Evolutionary conservation across 2,888 invertebrate species (phyloP).

Genomic region (Hemaris fuciformis): DNA sequence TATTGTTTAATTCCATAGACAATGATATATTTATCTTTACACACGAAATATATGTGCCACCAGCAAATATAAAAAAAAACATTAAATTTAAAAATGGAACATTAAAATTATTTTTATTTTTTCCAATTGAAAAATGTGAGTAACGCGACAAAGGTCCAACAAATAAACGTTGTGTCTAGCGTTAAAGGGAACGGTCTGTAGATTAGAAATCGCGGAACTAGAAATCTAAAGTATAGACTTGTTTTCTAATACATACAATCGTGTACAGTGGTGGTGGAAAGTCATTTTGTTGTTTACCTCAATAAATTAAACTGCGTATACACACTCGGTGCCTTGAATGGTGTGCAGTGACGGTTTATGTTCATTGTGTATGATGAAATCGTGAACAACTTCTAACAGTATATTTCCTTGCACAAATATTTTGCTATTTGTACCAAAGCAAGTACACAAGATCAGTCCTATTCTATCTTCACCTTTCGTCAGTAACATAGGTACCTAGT

Average conservation of each 20-base stretch:
- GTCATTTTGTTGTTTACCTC: slow-evolving; percentile 9
- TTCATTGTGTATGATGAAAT: too few relatives aligned
- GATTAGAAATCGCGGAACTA: slow-evolving; percentile 51
- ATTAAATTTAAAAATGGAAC: neutral
- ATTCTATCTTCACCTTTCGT: too few relatives aligned
- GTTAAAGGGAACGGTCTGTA: slow-evolving; percentile 29
- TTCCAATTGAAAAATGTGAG: neutral
- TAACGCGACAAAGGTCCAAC: slow-evolving; percentile 1
- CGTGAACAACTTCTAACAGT: too few relatives aligned
- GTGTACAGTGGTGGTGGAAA: slow-evolving; percentile 29
- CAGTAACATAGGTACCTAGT: too few relatives aligned
- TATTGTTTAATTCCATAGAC: too few relatives aligned
- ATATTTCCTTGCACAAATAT: too few relatives aligned
- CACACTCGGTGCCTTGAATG: too few relatives aligned
- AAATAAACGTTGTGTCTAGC: slow-evolving; percentile 13
- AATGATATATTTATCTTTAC: too few relatives aligned
- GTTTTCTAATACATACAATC: slow-evolving; percentile 41
- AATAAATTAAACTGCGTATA: neutral
- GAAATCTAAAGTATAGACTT: slow-evolving; percentile 36
- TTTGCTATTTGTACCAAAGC: too few relatives aligned
- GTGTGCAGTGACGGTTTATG: too few relatives aligned
- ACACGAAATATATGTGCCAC: too few relatives aligned
- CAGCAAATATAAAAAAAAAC: neutral
- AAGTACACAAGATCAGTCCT: too few relatives aligned
- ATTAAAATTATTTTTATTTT: neutral